Evolutionary conservation across 2,113 vertebrate genomes (phyloP).

Genomic region (Eurypyga helias): DNA sequence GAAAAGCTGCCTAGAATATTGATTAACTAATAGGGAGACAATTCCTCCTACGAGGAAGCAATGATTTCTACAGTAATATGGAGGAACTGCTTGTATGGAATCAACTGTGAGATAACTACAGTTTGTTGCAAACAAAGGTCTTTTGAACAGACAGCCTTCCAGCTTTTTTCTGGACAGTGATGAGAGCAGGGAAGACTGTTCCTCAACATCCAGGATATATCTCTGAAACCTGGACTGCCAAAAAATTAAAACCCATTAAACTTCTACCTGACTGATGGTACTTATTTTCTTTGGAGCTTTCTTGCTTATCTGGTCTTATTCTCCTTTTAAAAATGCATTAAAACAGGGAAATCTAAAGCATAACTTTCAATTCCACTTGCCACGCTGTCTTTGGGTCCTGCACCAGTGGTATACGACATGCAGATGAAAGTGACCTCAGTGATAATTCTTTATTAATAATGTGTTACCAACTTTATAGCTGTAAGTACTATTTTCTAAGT

Average conservation of each 20-base stretch:
- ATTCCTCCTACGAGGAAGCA: not conserved
- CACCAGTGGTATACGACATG: not conserved
- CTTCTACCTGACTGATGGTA: not conserved
- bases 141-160: not conserved
- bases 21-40: not conserved
- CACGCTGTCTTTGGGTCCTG: not conserved
- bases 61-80: not conserved
- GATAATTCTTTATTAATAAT: not conserved
- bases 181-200: not conserved
- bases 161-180: not conserved
- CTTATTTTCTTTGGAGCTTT: not conserved
- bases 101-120: not conserved
- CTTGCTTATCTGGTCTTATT: not conserved
- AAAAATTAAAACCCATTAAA: not conserved
- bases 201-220: not conserved
- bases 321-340: not conserved
- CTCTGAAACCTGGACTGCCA: not conserved
- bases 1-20: not conserved
- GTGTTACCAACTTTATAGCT: not conserved
- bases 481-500: not conserved
- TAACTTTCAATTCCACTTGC: not conserved
- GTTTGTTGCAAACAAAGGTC: not conserved
- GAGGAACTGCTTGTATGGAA: not conserved
- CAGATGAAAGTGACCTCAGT: not conserved
- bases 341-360: not conserved